Base-by-base conservation (phyloP, 2,888 invertebrate species). In the Priapulus caudatus region DNA sequence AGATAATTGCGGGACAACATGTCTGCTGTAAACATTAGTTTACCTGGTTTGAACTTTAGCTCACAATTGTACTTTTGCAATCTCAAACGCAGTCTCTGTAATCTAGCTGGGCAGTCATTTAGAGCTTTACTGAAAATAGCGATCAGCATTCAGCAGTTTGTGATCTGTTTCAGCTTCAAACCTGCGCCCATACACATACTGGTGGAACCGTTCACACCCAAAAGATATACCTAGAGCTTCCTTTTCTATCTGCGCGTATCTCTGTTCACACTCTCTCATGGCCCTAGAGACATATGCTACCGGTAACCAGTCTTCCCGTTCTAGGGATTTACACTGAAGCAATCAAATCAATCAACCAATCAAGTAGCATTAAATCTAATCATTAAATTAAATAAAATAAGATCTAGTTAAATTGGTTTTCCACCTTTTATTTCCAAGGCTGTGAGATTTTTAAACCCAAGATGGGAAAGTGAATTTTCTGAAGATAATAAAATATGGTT, bases 161-260 rank as follows among this genome's bases (percentile, higher is more conserved):
- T 70, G 69, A 54, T 72, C 69, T 0, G 69, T 72, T 56, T 63
- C 60, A n/a, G 43, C 50, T 24, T 71, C 59, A 20, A 33, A 10
- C 33, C 10, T 10, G 10, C 33, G 10, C 5, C 10, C 33, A 33
- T 10, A 33, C n/a, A 33, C n/a, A n/a, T 10, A 33, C 33, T 33
- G 33, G n/a, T 53, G n/a, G n/a, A n/a, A n/a, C n/a, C n/a, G n/a
- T n/a, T n/a, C n/a, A n/a, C n/a, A n/a, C n/a, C n/a, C n/a, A n/a
- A n/a, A n/a, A n/a, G n/a, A n/a, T n/a, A n/a, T n/a, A n/a, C n/a
- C n/a, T n/a, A n/a, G n/a, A 0, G 66, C 64, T 58, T 71, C 68
- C 54, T 67, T 67, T 54, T 71, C 68, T 10, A 70, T 69, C 54
- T 68, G 65, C 0, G 65, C 65, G 52, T 69, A n/a, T n/a, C 70